Evolutionary conservation across 2,797 vertebrate species (phyloP), one percentile per base, ranked within the genome.

Genomic region (Glossophaga mutica): DNA sequence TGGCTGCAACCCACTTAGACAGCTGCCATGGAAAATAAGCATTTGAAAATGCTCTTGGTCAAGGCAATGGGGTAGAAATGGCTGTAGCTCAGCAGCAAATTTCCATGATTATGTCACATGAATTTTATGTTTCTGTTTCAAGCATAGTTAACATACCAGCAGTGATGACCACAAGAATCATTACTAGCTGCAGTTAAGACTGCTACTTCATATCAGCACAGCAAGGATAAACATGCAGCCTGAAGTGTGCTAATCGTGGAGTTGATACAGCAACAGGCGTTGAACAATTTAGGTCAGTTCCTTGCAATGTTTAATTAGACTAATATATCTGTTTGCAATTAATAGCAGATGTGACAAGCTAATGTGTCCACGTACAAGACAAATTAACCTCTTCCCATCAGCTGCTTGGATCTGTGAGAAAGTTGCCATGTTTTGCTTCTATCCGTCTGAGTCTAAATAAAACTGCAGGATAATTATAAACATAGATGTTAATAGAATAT

Each of bases 331-430:
- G 98, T 98, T 99, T 98, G 99, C 99, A 99, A 99, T 99, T 99
- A 99, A 99, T 99, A 99, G 99, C 99, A 99, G 99, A 99, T 99
- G 99, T 99, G 98, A 99, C 98, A 99, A 98, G 98, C 98, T 98
- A 99, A 99, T 98, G 98, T 99, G 99, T 99, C 99, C 99, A 97
- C 98, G 99, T 99, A 99, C 99, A 98, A 98, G 99, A 99, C 99
- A 99, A 99, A 99, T 99, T 99, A 99, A 99, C 99, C 99, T 99
- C 99, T 99, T 99, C 99, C 99, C 99, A 98, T 99, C 99, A 99
- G 99, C 99, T 99, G 99, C 99, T 98, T 95, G 98, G 98, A 98
- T 99, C 99, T 99, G 99, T 99, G 99, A 99, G 99, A 99, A 99
- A 99, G 98, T 98, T 98, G 99, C 99, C 99, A 99, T 98, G 98